Base-by-base conservation (phyloP, 1,140 invertebrate genomes). In the Agrypnia vestita region DNA sequence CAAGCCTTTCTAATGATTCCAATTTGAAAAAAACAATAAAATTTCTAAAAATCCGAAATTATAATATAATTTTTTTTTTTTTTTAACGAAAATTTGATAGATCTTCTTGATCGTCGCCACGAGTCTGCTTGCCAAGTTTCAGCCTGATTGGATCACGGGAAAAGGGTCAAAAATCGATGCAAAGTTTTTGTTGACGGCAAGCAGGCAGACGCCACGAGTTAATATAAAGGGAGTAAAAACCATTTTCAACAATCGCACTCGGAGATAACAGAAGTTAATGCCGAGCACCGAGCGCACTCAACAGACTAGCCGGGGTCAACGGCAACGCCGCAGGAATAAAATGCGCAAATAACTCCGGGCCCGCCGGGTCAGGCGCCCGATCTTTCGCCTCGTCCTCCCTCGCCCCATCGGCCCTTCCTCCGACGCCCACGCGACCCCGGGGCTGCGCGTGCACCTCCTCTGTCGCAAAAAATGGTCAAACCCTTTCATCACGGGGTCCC, bases 341-440 rank as follows among this genome's bases (percentile, higher is more conserved):
- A 11, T 35, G 61, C 61, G 25, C 21, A 64, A 35, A 64, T 64
- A 64, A 64, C 9, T 64, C 61, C 61, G 10, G 61, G 11, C 19
- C 61, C 12, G 61, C 11, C 35, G 61, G 61, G 61, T 64, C 61
- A 64, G 35, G n/a, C 61, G 25, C 61, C 59, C 59, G 59, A 21
- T 15, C 21, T 43, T 59, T 62, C 8, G 19, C 25, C 25, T n/a
- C 8, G n/a, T 51, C 49, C 49, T 51, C 8, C 49, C 49, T 13
- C 49, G n/a, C 49, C n/a, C 49, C n/a, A 51, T 51, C 25, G 17
- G 13, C 55, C 55, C 55, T 59, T 59, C 55, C 21, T 10, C 9
- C 17, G 17, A 59, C 55, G 1, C 55, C 55, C 17, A 59, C 55
- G 21, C 55, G 15, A 21, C 21, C 55, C 55, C 55, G 55, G 21